These are phyloP conservation scores for Euleptes europaea DNA, from an alignment of 2,113 vertebrate species.

Conservation along the genomic window DNA sequence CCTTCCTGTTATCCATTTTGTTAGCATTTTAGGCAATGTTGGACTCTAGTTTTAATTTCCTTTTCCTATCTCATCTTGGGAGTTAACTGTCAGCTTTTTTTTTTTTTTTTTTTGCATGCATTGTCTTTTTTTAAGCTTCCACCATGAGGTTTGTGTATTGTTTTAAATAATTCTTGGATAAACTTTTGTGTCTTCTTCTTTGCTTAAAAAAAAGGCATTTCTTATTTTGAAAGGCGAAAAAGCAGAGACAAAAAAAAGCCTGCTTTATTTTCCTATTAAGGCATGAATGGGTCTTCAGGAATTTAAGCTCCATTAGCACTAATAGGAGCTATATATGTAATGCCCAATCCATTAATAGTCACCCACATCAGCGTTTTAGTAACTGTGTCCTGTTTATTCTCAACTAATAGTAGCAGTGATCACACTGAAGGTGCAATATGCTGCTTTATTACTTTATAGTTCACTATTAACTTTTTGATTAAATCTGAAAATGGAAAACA, in stretches of 20 bases:
- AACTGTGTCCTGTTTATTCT: neutral
- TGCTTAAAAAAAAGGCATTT: neutral
- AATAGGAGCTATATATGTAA: neutral
- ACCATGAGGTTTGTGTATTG: constrained; percentile 23
- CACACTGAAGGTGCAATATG: neutral
- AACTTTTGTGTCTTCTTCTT: constrained; percentile 12
- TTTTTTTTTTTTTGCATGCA: neutral
- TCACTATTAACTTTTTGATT: neutral
- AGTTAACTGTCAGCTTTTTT: constrained; percentile 31
- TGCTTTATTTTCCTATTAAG: neutral
- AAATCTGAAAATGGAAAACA: constrained; percentile 27
- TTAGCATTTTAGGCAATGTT: constrained; percentile 63
- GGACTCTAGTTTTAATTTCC: constrained; percentile 68
- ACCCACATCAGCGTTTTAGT: neutral
- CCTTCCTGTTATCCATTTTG: constrained; percentile 69
- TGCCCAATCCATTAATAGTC: neutral
- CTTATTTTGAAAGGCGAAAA: constrained; percentile 2
- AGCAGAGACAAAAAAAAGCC: neutral
- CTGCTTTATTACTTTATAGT: neutral
- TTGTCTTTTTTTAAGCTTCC: neutral
- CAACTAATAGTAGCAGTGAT: neutral
- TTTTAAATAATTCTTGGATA: constrained; percentile 37
- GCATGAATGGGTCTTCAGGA: neutral
- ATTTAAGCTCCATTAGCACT: neutral
- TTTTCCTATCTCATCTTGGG: constrained; percentile 60